Base-by-base conservation (phyloP, 2,888 invertebrate species). In the Branchinecta sandiegonensis region DNA sequence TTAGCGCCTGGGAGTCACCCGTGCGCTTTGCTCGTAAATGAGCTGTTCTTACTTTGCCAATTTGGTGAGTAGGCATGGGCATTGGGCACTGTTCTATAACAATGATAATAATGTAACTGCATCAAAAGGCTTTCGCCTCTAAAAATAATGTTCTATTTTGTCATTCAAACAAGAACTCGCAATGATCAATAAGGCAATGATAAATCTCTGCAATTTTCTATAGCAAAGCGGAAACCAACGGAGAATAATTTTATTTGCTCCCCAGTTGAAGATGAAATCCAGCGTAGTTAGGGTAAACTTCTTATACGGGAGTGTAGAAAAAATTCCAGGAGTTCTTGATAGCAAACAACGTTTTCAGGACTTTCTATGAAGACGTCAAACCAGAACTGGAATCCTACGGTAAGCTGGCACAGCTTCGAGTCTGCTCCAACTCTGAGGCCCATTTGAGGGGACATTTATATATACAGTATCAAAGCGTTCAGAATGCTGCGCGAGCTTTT, bases 391-490 rank as follows among this genome's bases (percentile, higher is more conserved):
- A 88, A 75, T 75, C 73, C 46, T 74, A 74, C 70, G 82, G 81
- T 9, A 74, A 74, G 46, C 76, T 81, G 9, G 72, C 78, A 8
- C 80, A 80, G 74, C 78, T 81, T 76, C 85, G 87, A 78, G 87
- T 88, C 7, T 92, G 93, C 76, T 85, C 87, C 74, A 96, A 95
- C 77, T 85, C 83, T 68, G 89, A 91, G 76, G 81, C 86, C 66
- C 94, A 95, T 79, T 81, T 95, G 13, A 81, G 93, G 64, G 95
- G 95, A 0, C 94, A 95, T 78, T 88, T 93, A 47, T 94, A 92
- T 76, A 83, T 94, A 46, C 90, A 94, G 76, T 95, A 85, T 79
- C 77, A 76, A 8, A 80, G 78, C 0, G 81, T 83, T 71, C 77
- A 83, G 74, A 84, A 85, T 71, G 87, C 91, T 2, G 82, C 90